phyloP scores from a whole-genome alignment of 2,113 vertebrate genomes.

The Coracopsis vasa region DNA sequence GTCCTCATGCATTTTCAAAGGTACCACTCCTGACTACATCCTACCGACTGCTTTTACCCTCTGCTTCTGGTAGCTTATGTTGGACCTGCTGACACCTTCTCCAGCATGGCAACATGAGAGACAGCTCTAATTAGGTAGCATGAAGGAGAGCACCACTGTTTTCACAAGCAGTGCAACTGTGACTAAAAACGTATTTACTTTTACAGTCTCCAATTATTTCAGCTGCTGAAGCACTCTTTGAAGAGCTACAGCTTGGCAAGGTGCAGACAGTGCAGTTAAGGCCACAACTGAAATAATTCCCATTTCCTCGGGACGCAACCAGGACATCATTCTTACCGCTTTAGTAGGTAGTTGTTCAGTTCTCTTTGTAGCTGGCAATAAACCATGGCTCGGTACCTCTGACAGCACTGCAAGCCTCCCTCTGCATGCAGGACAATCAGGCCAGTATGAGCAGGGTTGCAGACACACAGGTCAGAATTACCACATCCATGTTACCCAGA shows the following conservation, averaged over 20 bases:
- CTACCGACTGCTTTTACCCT: not conserved
- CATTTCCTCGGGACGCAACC: not conserved
- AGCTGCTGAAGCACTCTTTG: not conserved
- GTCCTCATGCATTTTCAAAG: not conserved
- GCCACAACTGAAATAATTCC: not conserved
- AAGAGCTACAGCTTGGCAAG: not conserved
- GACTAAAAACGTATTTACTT: not conserved
- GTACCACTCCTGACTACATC: not conserved
- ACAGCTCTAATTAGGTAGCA: not conserved
- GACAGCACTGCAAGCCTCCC: accelerated
- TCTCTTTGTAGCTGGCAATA: not conserved
- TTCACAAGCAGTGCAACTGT: not conserved
- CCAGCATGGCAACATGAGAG: not conserved
- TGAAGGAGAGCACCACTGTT: not conserved
- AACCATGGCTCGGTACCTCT: not conserved
- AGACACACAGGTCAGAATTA: not conserved
- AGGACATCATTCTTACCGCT: not conserved
- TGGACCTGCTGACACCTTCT: not conserved
- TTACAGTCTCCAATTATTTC: not conserved
- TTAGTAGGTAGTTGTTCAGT: not conserved
- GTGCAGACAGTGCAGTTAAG: not conserved
- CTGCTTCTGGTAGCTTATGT: not conserved
- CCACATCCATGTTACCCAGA: not conserved
- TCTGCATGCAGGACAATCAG: accelerated
- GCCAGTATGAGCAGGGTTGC: not conserved